Percentiles rank a stretch among this genome's conserved stretches.
Evolutionary conservation across 2,113 vertebrate species (phyloP).

Genomic region (Aphelocoma coerulescens): DNA sequence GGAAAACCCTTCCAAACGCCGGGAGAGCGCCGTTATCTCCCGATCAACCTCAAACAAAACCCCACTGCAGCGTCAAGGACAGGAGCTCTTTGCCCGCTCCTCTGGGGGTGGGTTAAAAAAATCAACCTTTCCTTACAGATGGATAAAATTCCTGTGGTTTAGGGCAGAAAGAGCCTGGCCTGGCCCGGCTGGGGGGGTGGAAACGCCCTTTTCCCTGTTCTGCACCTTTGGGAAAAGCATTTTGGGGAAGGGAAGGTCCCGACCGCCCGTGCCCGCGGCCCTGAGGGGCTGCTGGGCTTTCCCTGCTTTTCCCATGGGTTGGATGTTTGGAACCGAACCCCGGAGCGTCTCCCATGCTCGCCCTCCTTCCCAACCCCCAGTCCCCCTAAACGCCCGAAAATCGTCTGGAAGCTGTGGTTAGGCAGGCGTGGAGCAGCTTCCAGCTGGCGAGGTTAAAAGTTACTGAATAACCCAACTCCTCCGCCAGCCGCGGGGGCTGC

Average conservation of each 20-base stretch:
- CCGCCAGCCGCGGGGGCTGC: fast-evolving
- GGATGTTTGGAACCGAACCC: background rate
- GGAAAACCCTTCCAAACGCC: background rate
- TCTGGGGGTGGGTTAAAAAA: background rate
- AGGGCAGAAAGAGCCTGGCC: background rate
- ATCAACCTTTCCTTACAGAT: fast-evolving
- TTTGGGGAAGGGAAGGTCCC: background rate
- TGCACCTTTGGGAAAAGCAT: background rate
- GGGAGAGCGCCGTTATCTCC: background rate
- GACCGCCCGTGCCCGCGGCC: fast-evolving
- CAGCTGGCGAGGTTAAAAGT: background rate
- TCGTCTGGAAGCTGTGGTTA: background rate
- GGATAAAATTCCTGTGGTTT: background rate
- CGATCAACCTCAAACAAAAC: background rate
- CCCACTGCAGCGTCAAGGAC: background rate
- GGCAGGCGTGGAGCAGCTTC: background rate
- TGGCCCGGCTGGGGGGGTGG: background rate
- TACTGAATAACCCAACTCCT: conserved; percentile 9
- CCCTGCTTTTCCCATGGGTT: fast-evolving
- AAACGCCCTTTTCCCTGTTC: background rate
- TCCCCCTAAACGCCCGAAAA: fast-evolving
- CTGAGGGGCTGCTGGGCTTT: background rate
- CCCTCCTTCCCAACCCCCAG: background rate
- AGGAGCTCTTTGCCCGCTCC: background rate
- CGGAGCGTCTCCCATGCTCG: background rate